These are phyloP conservation scores for Chirona hameri DNA, from an alignment of 2,888 invertebrate species.

Conservation along the genomic window DNA sequence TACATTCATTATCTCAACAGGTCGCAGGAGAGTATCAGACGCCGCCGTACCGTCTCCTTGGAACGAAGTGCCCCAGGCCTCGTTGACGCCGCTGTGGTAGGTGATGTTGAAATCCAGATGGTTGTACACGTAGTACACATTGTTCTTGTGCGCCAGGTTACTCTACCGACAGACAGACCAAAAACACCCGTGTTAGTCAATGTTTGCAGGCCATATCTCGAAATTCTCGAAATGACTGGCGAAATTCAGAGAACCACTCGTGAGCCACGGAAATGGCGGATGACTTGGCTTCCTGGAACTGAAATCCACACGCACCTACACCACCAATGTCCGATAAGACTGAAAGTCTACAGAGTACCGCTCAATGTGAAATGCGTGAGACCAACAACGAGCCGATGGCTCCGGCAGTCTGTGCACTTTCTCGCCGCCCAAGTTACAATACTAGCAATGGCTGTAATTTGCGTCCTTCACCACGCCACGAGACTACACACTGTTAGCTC, in stretches of 20 bases:
- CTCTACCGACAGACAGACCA: constrained; percentile 34
- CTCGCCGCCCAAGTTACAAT: too few species aligned
- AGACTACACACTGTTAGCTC: too few species aligned
- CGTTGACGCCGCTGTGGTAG: constrained; percentile 82
- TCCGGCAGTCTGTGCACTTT: too few species aligned
- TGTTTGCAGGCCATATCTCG: too few species aligned
- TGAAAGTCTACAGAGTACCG: too few species aligned
- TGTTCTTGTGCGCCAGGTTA: constrained; percentile 46
- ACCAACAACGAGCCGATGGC: too few species aligned
- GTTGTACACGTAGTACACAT: constrained; percentile 90
- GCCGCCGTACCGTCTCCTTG: constrained; percentile 54
- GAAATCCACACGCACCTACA: constrained; percentile 38
- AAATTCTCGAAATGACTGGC: constrained; percentile 27
- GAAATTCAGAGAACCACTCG: not conserved
- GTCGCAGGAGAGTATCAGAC: too few species aligned
- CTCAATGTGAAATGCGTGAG: too few species aligned
- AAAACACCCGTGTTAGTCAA: too few species aligned
- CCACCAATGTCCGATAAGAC: constrained; percentile 31
- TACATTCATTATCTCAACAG: too few species aligned
- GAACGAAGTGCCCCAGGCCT: constrained; percentile 70
- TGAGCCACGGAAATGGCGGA: not conserved
- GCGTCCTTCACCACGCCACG: too few species aligned
- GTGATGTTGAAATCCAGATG: constrained; percentile 91
- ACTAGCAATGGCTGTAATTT: too few species aligned
- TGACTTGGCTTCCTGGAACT: constrained; percentile 41